A percentile compares a stretch with the other conserved stretches of the same genome.
These are phyloP conservation scores for Capitulum mitella DNA, from an alignment of 2,888 invertebrate genomes.

Conservation along the genomic window DNA sequence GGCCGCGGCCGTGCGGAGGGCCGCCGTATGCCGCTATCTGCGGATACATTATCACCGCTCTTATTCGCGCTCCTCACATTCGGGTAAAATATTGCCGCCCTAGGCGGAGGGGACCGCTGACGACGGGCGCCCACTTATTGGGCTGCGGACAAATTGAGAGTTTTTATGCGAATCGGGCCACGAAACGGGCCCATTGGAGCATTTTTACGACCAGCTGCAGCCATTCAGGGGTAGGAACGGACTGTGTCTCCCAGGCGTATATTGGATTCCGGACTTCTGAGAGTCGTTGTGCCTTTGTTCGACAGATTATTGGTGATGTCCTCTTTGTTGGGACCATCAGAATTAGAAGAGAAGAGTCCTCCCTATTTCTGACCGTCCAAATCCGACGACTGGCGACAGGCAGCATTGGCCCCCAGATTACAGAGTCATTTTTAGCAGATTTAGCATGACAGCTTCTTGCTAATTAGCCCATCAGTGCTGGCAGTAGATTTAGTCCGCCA, in stretches of 20 bases:
- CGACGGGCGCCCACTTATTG: background rate
- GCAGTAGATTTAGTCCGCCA: too few species aligned
- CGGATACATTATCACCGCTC: background rate
- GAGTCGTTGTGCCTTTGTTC: background rate
- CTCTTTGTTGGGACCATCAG: background rate
- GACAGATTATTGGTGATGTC: background rate
- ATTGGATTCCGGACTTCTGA: conserved; percentile 44
- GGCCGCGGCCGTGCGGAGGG: background rate
- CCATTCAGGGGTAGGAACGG: background rate
- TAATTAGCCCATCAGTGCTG: too few species aligned
- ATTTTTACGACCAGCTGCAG: background rate
- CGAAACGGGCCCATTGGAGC: background rate
- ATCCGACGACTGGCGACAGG: too few species aligned
- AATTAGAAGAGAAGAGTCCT: too few species aligned
- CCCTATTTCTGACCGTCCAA: too few species aligned
- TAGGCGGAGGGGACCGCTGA: background rate
- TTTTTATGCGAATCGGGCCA: background rate
- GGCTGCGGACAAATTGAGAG: conserved; percentile 6
- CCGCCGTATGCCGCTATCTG: background rate
- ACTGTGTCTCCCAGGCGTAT: conserved; percentile 32
- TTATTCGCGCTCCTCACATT: background rate
- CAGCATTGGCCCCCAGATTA: too few species aligned
- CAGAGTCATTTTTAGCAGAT: too few species aligned
- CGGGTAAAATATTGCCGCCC: background rate
- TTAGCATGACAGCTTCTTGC: too few species aligned